Evolutionary conservation across 2,888 invertebrate genomes (phyloP).

Genomic region (Pseudeuparius sepicola): DNA sequence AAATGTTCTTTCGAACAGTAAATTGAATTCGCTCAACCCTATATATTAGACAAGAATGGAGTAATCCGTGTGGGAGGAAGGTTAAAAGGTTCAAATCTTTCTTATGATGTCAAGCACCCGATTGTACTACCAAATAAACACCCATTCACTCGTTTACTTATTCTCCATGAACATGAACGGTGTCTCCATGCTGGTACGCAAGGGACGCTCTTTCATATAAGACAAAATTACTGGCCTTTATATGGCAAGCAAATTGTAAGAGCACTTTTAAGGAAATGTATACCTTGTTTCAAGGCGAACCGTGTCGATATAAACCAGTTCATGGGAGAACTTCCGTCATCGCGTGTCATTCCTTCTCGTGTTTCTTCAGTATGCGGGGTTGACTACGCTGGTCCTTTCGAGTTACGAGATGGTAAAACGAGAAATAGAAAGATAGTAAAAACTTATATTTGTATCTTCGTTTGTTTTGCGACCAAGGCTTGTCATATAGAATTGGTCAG

Average conservation of each 20-base stretch:
- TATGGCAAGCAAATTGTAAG: conserved; percentile 6
- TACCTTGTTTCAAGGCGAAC: conserved; percentile 5
- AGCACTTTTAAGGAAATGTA: conserved; percentile 6
- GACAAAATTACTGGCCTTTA: conserved; percentile 8
- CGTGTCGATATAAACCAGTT: background rate
- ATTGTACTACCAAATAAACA: conserved; percentile 8
- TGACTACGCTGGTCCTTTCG: conserved; percentile 5
- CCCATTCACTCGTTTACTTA: conserved; percentile 1
- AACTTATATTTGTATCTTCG: conserved; percentile 19
- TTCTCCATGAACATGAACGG: conserved; percentile 2
- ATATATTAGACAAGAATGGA: conserved; percentile 4
- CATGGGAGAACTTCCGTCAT: conserved; percentile 9
- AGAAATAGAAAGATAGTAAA: conserved; percentile 11
- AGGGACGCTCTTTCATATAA: conserved; percentile 4
- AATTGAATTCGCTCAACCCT: conserved; percentile 12
- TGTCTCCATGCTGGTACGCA: conserved; percentile 5
- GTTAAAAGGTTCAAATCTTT: conserved; percentile 1
- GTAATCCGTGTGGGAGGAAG: conserved; percentile 8
- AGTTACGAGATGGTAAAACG: background rate
- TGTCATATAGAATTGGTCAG: conserved; percentile 19
- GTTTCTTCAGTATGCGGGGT: background rate
- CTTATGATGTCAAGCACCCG: conserved; percentile 4
- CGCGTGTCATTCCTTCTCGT: conserved; percentile 2
- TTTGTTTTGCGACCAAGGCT: conserved; percentile 19
- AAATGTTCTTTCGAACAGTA: background rate